These are phyloP conservation scores for Tenthredo amoena DNA, from an alignment of 2,888 invertebrate species.

Conservation along the genomic window DNA sequence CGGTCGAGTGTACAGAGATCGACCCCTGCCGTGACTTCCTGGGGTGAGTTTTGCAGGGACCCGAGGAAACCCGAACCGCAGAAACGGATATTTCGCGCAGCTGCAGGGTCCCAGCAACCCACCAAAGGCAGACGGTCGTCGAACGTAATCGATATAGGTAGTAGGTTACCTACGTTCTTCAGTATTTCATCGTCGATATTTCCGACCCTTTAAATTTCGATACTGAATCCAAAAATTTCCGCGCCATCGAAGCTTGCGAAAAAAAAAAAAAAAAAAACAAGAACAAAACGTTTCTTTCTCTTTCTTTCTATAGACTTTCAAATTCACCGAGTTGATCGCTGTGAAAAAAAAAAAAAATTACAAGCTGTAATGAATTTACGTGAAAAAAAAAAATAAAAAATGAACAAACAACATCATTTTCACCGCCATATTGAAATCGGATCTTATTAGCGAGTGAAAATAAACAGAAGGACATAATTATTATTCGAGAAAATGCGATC, in stretches of 20 bases:
- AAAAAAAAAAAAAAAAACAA: background rate
- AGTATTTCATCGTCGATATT: background rate
- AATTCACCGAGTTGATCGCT: no score
- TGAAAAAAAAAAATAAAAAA: no score
- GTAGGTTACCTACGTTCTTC: slow-evolving; percentile 6
- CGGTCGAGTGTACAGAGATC: slow-evolving; percentile 25
- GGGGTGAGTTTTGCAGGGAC: slow-evolving; percentile 41
- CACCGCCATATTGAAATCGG: background rate
- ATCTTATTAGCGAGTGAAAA: slow-evolving; percentile 35
- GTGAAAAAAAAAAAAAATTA: no score
- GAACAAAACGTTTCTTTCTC: slow-evolving; percentile 1
- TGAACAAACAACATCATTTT: background rate
- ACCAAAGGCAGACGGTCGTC: slow-evolving; percentile 30
- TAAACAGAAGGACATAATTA: background rate
- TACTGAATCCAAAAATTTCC: slow-evolving; percentile 31
- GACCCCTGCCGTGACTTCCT: slow-evolving; percentile 46
- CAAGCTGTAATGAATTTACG: no score
- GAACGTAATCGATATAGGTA: slow-evolving; percentile 40
- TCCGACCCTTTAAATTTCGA: background rate
- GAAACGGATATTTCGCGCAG: slow-evolving; percentile 47
- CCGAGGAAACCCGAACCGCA: slow-evolving; percentile 47
- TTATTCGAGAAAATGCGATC: background rate
- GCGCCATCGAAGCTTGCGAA: background rate
- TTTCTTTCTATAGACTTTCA: no score
- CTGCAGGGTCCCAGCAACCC: slow-evolving; percentile 41